Evolutionary conservation across 37 sponge, comb jelly and placozoan genomes (phyloP).

Genomic region (Hexactinellida sp.): DNA sequence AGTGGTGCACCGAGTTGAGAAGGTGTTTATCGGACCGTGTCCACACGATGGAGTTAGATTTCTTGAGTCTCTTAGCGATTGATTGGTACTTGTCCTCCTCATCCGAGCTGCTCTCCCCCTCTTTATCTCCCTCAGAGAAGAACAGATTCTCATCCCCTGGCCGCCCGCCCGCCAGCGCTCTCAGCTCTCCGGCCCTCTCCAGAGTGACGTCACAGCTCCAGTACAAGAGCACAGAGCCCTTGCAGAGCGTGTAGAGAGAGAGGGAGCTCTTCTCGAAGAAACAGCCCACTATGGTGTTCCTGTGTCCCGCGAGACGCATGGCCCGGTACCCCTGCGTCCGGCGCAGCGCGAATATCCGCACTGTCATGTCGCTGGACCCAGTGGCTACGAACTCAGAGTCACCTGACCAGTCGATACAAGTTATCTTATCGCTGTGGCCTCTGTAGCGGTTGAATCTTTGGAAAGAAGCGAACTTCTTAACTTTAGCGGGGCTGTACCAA

Average conservation of each 20-base stretch:
- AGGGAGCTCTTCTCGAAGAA: constrained; percentile 63
- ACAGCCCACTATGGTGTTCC: constrained; percentile 52
- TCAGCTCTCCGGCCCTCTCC: neutral
- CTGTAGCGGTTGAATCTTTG: constrained; percentile 52
- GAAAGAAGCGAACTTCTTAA: constrained; percentile 76
- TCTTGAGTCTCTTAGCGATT: neutral
- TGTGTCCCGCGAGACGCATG: constrained; percentile 80
- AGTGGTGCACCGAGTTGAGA: neutral
- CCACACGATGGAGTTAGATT: neutral
- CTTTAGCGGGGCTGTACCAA: constrained; percentile 69
- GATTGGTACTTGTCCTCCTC: neutral
- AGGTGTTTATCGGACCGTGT: neutral
- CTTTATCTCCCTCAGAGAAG: neutral
- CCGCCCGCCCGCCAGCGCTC: neutral
- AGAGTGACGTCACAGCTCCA: neutral
- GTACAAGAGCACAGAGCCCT: neutral
- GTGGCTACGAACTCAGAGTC: constrained; percentile 81
- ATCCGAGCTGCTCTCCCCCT: neutral
- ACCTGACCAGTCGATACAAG: constrained; percentile 72
- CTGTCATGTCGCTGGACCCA: constrained; percentile 71
- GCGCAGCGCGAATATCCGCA: constrained; percentile 57
- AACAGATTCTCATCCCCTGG: neutral
- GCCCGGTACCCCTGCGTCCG: constrained; percentile 47
- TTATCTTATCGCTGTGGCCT: constrained; percentile 77
- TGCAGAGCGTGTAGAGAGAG: constrained; percentile 27